These are phyloP conservation scores for Gryllus longicercus DNA, from an alignment of 2,888 invertebrate genomes.

Conservation along the genomic window DNA sequence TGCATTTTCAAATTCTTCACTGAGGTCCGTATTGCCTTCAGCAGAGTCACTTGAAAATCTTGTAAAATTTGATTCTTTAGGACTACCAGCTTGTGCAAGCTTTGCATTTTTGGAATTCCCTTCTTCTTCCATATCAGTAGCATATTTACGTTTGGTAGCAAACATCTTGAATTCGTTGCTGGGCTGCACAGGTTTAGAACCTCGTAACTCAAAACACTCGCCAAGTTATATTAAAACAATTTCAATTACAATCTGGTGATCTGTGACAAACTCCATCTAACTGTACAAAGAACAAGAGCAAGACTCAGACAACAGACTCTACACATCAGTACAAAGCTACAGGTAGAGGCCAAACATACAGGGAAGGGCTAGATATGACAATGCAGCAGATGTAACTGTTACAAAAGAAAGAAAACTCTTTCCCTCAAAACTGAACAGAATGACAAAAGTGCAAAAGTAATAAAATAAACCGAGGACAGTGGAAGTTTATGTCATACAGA, in stretches of 20 bases:
- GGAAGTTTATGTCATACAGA: not conserved
- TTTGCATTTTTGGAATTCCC: not conserved
- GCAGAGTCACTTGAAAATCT: not conserved
- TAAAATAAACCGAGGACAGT: not conserved
- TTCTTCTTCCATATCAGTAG: not conserved
- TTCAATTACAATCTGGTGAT: too few species aligned
- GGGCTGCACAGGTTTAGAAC: constrained; percentile 12
- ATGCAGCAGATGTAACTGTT: too few species aligned
- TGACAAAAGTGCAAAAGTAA: not conserved
- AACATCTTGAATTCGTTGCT: not conserved
- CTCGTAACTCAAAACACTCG: not conserved
- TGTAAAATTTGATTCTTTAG: not conserved
- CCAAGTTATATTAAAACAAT: too few species aligned
- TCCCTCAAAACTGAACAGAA: not conserved
- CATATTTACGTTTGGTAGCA: constrained; percentile 1
- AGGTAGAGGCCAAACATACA: too few species aligned
- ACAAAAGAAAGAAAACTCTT: too few species aligned
- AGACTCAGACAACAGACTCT: too few species aligned
- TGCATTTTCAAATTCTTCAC: constrained; percentile 4
- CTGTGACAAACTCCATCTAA: too few species aligned
- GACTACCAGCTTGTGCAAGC: not conserved
- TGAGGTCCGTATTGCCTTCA: not conserved
- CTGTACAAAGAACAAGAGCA: too few species aligned
- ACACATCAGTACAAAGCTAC: too few species aligned
- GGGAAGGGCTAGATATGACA: too few species aligned